phyloP scores from a whole-genome alignment of 2,113 vertebrate species.

The Rostratula benghalensis region DNA sequence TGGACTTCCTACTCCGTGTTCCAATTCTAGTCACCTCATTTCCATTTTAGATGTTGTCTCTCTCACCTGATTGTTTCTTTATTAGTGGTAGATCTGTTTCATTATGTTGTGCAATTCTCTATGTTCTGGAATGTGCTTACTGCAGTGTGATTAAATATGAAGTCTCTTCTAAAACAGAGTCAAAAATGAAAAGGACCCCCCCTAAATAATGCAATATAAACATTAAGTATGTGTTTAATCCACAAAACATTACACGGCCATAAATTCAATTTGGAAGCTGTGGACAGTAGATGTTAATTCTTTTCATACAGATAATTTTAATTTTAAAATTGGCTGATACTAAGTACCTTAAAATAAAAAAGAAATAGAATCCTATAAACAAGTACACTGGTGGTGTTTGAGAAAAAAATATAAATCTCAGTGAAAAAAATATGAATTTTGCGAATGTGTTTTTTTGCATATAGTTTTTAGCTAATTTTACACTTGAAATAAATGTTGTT shows the following conservation, averaged over 20 bases:
- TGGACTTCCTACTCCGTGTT: not conserved
- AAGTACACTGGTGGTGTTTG: not conserved
- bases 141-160: not conserved
- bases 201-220: not conserved
- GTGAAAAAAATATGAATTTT: not conserved
- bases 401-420: not conserved
- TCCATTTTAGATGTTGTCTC: not conserved
- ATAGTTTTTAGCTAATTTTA: not conserved
- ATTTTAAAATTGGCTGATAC: not conserved
- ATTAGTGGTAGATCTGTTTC: not conserved
- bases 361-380: not conserved
- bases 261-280: not conserved
- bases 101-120: rapidly evolving
- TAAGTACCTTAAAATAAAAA: not conserved
- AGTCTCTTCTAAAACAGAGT: not conserved
- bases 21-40: not conserved
- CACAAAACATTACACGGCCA: not conserved
- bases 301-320: not conserved
- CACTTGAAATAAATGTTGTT: not conserved
- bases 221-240: not conserved
- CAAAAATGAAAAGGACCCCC: not conserved
- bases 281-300: not conserved
- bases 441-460: not conserved
- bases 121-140: not conserved
- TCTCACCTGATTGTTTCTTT: not conserved